Conservation (phyloP, 2,888 invertebrate genomes). For the Hedychridium roseum region DNA sequence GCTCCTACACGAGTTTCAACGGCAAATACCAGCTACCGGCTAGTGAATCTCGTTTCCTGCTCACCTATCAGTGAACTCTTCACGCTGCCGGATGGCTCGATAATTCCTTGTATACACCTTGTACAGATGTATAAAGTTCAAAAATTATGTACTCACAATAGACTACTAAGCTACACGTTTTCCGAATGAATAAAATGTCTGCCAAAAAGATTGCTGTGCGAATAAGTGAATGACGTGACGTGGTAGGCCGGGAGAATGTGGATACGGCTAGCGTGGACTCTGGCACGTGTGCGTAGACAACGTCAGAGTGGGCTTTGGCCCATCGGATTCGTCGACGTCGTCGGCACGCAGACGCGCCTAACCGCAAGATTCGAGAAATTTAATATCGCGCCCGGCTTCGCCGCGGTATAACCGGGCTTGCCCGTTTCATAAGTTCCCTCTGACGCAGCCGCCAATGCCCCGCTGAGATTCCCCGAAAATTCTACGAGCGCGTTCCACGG, state of each 20-base stretch:
- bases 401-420: slow-evolving; percentile 38
- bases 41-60: slow-evolving; percentile 49
- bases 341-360: slow-evolving; percentile 46
- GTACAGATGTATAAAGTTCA: slow-evolving; percentile 23
- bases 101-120: slow-evolving; percentile 30
- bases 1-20: slow-evolving; percentile 48
- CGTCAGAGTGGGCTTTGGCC: not conserved
- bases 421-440: slow-evolving; percentile 58
- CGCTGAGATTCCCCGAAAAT: slow-evolving; percentile 39
- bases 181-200: no score
- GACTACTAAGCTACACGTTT: no score
- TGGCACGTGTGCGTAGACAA: not conserved
- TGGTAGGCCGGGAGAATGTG: no score
- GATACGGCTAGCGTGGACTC: not conserved
- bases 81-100: not conserved
- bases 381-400: slow-evolving; percentile 64
- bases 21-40: slow-evolving; percentile 50
- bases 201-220: no score
- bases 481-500: slow-evolving; percentile 33
- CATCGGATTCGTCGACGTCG: slow-evolving; percentile 12
- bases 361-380: slow-evolving; percentile 69
- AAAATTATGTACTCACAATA: no score
- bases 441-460: slow-evolving; percentile 43
- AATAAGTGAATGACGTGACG: no score
- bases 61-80: slow-evolving; percentile 40